These are phyloP conservation scores for Pterocles gutturalis DNA, from an alignment of 2,113 vertebrate species.

Conservation along the genomic window DNA sequence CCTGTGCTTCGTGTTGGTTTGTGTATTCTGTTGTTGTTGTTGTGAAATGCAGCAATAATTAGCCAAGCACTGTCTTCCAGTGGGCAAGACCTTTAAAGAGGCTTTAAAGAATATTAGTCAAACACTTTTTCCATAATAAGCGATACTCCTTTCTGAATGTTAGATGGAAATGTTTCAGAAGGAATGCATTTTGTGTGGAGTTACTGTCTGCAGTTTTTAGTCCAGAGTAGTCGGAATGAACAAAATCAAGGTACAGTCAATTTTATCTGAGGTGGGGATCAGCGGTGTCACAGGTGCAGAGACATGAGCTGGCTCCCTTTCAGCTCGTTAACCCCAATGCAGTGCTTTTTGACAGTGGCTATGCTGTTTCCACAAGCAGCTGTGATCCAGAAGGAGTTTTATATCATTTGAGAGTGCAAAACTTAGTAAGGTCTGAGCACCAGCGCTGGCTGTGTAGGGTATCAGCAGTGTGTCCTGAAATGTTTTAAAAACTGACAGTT, in stretches of 20 bases:
- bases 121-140: neutral
- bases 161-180: neutral
- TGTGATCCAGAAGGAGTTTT: neutral
- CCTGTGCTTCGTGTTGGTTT: neutral
- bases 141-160: neutral
- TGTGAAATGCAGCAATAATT: neutral
- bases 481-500: neutral
- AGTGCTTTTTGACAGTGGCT: neutral
- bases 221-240: neutral
- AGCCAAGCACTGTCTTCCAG: neutral
- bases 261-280: neutral
- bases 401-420: accelerated
- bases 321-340: neutral
- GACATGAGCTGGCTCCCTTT: neutral
- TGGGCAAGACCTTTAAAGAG: neutral
- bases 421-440: neutral
- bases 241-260: neutral
- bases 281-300: neutral
- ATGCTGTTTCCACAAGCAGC: neutral
- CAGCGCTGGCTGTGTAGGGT: neutral
- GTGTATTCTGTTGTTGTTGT: neutral
- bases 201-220: neutral
- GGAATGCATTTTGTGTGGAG: neutral
- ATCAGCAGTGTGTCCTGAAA: neutral
- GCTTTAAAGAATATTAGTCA: neutral